Conservation (phyloP, 92 coral and sea anemone species). For the Zoanthus sansibaricus region DNA sequence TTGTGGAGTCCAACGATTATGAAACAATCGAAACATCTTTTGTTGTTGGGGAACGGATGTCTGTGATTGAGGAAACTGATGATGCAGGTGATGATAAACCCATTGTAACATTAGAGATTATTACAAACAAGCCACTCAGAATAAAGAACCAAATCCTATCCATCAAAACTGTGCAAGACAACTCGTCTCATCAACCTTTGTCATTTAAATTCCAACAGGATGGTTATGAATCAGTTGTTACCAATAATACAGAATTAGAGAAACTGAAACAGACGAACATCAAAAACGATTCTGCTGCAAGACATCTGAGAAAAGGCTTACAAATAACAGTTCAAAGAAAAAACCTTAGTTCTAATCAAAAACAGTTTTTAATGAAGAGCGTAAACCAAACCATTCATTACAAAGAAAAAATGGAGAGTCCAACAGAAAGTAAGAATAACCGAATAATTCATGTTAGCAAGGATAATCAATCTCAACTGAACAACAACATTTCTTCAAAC, state of each 20-base stretch:
- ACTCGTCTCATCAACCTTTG: background rate
- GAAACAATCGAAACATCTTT: background rate
- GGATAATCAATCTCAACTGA: background rate
- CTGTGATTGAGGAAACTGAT: slow-evolving; percentile 30
- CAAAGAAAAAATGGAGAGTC: background rate
- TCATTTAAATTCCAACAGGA: background rate
- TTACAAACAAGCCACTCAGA: background rate
- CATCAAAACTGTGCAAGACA: background rate
- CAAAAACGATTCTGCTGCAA: background rate
- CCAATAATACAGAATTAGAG: background rate
- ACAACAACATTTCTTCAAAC: background rate
- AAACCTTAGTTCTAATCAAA: no score
- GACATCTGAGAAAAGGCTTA: background rate
- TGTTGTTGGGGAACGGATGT: slow-evolving; percentile 8
- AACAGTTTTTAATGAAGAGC: background rate
- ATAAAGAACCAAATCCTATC: background rate
- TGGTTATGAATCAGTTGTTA: background rate
- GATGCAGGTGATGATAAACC: slow-evolving; percentile 16
- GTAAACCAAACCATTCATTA: background rate
- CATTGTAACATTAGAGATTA: background rate
- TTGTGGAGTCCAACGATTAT: slow-evolving; percentile 4
- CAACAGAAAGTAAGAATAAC: background rate
- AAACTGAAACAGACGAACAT: background rate
- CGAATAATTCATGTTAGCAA: background rate
- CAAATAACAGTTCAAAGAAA: background rate